These are phyloP conservation scores for Stomorhina lunata DNA, from an alignment of 2,888 invertebrate genomes.

Conservation along the genomic window DNA sequence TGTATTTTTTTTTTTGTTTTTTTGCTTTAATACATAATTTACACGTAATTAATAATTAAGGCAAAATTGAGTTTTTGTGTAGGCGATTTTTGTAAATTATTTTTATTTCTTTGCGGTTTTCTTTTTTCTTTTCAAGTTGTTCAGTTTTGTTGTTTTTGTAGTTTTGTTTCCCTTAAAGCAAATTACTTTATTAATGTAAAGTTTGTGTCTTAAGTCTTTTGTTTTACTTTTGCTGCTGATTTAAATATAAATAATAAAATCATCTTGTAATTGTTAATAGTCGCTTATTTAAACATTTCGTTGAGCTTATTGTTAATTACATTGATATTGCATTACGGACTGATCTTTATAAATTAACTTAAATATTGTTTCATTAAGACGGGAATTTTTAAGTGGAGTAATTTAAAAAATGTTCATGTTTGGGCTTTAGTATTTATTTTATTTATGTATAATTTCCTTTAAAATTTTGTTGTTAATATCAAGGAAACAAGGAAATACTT, in stretches of 20 bases:
- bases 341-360: slow-evolving; percentile 45
- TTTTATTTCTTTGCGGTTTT: slow-evolving; percentile 9
- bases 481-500: no score
- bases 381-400: slow-evolving; percentile 7
- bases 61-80: slow-evolving; percentile 59
- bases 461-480: no score
- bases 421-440: neutral
- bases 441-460: neutral
- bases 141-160: neutral
- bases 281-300: slow-evolving; percentile 30
- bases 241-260: neutral
- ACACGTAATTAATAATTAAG: slow-evolving; percentile 65
- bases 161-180: slow-evolving; percentile 39
- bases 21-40: slow-evolving; percentile 58
- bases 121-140: no score
- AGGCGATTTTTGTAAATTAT: slow-evolving; percentile 32
- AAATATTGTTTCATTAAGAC: slow-evolving; percentile 23
- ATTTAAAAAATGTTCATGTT: slow-evolving; percentile 25
- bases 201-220: slow-evolving; percentile 58
- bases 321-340: neutral
- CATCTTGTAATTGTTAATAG: slow-evolving; percentile 29
- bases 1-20: slow-evolving; percentile 1
- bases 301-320: slow-evolving; percentile 34
- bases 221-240: neutral
- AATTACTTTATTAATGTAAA: slow-evolving; percentile 52